These are phyloP conservation scores for Nomada lathburiana DNA, from an alignment of 2,888 invertebrate genomes.

Conservation along the genomic window DNA sequence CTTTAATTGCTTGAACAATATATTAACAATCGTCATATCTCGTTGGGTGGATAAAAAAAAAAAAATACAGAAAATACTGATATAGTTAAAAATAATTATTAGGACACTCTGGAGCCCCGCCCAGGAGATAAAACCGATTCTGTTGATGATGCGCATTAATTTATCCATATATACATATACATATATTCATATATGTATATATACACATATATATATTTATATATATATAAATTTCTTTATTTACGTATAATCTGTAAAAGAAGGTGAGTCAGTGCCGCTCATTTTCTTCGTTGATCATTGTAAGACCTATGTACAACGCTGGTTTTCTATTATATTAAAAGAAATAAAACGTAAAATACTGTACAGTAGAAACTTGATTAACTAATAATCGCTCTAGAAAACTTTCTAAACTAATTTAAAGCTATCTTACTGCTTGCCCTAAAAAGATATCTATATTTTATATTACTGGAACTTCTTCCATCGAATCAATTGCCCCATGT, in stretches of 20 bases:
- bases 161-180: slow-evolving; percentile 67
- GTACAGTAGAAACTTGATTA: slow-evolving; percentile 57
- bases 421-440: too few relatives aligned
- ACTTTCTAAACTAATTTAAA: neutral
- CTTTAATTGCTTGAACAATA: slow-evolving; percentile 83
- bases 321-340: slow-evolving; percentile 30
- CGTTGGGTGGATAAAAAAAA: slow-evolving; percentile 80
- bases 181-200: slow-evolving; percentile 68
- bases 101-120: slow-evolving; percentile 80
- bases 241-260: slow-evolving; percentile 72
- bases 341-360: neutral
- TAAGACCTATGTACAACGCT: slow-evolving; percentile 57
- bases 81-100: slow-evolving; percentile 77
- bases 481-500: too few relatives aligned
- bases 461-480: too few relatives aligned
- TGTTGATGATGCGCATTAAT: slow-evolving; percentile 64
- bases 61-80: slow-evolving; percentile 82
- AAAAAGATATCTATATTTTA: too few relatives aligned
- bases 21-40: slow-evolving; percentile 82
- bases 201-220: slow-evolving; percentile 57
- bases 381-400: neutral
- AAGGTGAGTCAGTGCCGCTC: slow-evolving; percentile 67
- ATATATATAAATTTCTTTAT: slow-evolving; percentile 63
- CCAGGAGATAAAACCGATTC: slow-evolving; percentile 80
- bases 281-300: slow-evolving; percentile 58